Evolutionary conservation across 2,113 vertebrate species (phyloP).

Genomic region (Carlito syrichta): DNA sequence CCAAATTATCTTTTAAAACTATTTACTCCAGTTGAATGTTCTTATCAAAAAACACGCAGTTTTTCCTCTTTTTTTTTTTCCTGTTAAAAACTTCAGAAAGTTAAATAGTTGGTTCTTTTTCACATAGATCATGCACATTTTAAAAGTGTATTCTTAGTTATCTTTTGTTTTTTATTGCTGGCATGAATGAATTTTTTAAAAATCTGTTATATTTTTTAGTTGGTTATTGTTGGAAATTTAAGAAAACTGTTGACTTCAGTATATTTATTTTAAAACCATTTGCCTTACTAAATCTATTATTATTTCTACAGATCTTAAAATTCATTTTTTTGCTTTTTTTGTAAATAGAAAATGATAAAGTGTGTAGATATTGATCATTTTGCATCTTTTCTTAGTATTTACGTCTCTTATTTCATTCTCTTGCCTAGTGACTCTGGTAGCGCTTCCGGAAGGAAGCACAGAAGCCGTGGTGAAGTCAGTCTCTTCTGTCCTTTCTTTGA

Average conservation of each 20-base stretch:
- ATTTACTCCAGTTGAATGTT: not conserved
- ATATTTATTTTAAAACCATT: conserved; percentile 2
- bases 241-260: not conserved
- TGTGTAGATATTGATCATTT: not conserved
- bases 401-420: not conserved
- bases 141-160: not conserved
- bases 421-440: not conserved
- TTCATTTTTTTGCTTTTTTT: not conserved
- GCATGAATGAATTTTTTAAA: not conserved
- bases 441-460: not conserved
- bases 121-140: not conserved
- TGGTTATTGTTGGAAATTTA: not conserved
- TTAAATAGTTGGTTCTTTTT: not conserved
- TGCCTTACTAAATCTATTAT: not conserved
- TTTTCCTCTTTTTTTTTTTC: not conserved
- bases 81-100: not conserved
- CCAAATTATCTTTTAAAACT: not conserved
- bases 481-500: not conserved
- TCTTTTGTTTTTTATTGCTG: conserved; percentile 17
- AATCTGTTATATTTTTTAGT: not conserved
- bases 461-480: not conserved
- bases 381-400: not conserved
- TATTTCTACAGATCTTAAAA: conserved; percentile 25
- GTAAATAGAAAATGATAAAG: not conserved
- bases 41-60: not conserved